These are phyloP conservation scores for Clanis bilineata DNA, from an alignment of 2,888 invertebrate genomes.

Conservation along the genomic window DNA sequence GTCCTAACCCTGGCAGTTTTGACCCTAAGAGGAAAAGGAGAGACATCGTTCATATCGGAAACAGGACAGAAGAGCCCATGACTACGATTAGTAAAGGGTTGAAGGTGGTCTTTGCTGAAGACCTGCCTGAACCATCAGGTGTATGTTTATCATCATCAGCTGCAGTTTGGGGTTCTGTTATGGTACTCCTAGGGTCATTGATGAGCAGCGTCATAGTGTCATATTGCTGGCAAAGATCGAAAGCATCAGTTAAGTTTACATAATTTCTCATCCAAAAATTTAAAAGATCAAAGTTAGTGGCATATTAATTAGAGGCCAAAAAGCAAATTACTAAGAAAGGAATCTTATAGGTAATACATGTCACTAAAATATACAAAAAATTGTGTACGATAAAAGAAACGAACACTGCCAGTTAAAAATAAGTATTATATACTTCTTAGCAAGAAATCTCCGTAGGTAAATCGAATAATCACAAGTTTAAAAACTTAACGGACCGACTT, in stretches of 20 bases:
- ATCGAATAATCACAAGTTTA: no score
- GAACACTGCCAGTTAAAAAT: background rate
- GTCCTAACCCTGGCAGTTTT: slow-evolving; percentile 85
- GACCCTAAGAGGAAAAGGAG: slow-evolving; percentile 73
- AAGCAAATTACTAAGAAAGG: background rate
- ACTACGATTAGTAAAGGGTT: slow-evolving; percentile 85
- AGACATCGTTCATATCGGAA: slow-evolving; percentile 69
- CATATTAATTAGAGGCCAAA: background rate
- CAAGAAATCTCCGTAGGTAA: background rate
- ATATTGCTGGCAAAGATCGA: slow-evolving; percentile 68
- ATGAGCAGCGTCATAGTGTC: slow-evolving; percentile 74
- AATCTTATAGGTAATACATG: background rate
- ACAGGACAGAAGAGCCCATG: slow-evolving; percentile 80
- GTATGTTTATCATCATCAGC: slow-evolving; percentile 85
- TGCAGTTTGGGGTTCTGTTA: slow-evolving; percentile 83
- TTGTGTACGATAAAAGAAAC: background rate
- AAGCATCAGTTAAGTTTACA: slow-evolving; percentile 56
- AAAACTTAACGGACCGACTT: no score
- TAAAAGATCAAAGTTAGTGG: background rate
- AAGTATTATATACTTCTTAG: background rate
- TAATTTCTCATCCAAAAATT: slow-evolving; percentile 29
- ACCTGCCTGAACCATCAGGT: slow-evolving; percentile 73
- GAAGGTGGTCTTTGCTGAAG: slow-evolving; percentile 86
- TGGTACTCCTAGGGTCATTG: slow-evolving; percentile 83
- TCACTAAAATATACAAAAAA: background rate